Percentiles rank a stretch among this genome's conserved stretches.
Conservation (phyloP, 2,888 invertebrate genomes). For the Hypena proboscidalis region DNA sequence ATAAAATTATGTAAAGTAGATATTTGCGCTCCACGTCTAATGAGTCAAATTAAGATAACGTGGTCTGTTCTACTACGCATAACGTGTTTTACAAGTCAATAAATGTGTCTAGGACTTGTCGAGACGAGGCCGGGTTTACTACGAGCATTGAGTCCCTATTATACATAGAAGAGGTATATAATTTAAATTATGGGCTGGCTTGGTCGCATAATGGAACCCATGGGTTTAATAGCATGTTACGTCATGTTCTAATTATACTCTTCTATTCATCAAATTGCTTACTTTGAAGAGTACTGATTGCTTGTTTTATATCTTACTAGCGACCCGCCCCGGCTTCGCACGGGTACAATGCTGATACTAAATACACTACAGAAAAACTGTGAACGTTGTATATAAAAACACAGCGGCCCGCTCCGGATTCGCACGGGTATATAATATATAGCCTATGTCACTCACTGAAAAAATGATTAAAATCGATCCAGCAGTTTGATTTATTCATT, state of each 20-base stretch:
- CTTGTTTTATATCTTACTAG: slow-evolving; percentile 6
- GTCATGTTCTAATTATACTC: slow-evolving; percentile 8
- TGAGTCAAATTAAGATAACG: slow-evolving; percentile 78
- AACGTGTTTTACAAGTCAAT: slow-evolving; percentile 69
- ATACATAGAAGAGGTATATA: slow-evolving; percentile 17
- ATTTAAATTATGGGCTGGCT: slow-evolving; percentile 4
- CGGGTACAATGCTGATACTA: no score
- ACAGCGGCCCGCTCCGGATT: no score
- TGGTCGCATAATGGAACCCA: slow-evolving; percentile 3
- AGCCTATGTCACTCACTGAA: no score
- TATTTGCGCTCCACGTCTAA: slow-evolving; percentile 71
- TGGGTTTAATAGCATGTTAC: slow-evolving; percentile 8
- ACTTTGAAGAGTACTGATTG: slow-evolving; percentile 2
- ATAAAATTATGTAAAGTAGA: slow-evolving; percentile 80
- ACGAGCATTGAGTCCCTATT: slow-evolving; percentile 32
- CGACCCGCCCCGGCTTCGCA: no score
- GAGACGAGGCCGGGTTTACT: slow-evolving; percentile 54
- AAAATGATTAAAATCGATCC: no score
- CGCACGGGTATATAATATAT: no score
- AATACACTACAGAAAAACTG: no score
- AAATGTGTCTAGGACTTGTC: slow-evolving; percentile 67
- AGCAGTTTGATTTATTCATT: no score
- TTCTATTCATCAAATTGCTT: slow-evolving; percentile 3
- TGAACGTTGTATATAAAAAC: no score
- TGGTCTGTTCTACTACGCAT: slow-evolving; percentile 53